These are phyloP conservation scores for Neodiprion lecontei DNA, from an alignment of 1,140 invertebrate genomes.

Conservation along the genomic window DNA sequence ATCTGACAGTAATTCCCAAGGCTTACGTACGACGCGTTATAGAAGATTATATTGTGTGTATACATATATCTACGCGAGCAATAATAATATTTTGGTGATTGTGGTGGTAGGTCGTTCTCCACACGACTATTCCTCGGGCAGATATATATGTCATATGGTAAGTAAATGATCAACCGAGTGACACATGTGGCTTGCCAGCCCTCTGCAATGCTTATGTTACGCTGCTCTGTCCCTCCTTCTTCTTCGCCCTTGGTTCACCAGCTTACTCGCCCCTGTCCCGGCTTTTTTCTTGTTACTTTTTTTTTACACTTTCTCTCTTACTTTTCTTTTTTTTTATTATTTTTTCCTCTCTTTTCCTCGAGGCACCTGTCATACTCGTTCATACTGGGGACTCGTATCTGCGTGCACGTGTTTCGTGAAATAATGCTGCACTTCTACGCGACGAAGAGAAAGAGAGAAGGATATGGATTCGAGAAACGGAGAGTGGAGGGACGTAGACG, in stretches of 20 bases:
- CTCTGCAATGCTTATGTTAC: constrained; percentile 52
- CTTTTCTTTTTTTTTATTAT: constrained; percentile 14
- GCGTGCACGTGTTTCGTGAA: neutral
- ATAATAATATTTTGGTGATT: constrained; percentile 4
- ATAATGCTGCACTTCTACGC: neutral
- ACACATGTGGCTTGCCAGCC: constrained; percentile 58
- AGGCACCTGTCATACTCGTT: constrained; percentile 56
- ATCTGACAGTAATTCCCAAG: no score
- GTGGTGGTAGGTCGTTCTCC: neutral
- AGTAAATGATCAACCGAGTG: constrained; percentile 55
- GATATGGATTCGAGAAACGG: neutral
- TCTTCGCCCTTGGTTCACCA: constrained; percentile 25
- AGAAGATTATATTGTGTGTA: no score
- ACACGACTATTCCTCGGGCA: neutral
- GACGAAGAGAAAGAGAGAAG: neutral
- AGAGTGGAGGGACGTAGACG: neutral
- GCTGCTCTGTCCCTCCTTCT: constrained; percentile 12
- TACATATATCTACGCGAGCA: neutral
- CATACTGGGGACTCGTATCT: constrained; percentile 29
- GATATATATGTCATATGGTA: neutral
- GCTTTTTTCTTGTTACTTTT: neutral
- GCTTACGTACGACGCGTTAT: no score
- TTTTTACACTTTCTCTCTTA: constrained; percentile 16
- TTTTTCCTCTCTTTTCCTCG: constrained; percentile 45
- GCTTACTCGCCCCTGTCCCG: constrained; percentile 22